A percentile compares a stretch with the other conserved stretches of the same genome.
Conservation (phyloP, 2,888 invertebrate species). For the Dynastes tityus region DNA sequence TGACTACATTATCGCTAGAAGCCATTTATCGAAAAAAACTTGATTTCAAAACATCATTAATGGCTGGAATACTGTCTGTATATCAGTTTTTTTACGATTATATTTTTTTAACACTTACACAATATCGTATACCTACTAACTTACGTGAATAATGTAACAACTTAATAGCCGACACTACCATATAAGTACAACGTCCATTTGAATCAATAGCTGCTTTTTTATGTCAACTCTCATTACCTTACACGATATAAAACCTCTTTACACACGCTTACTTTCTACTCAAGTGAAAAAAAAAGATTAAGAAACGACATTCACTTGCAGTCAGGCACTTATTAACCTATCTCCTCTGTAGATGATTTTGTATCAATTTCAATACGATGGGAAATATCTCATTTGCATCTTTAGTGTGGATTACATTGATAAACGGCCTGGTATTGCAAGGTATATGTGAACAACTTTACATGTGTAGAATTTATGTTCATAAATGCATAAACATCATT, state of each 20-base stretch:
- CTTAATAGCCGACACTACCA: conserved; percentile 1
- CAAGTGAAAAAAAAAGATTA: background rate
- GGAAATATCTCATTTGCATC: too few relatives aligned
- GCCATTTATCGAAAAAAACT: background rate
- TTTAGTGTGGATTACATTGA: too few relatives aligned
- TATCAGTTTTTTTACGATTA: background rate
- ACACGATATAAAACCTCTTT: background rate
- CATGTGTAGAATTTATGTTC: too few relatives aligned
- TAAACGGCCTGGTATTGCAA: too few relatives aligned
- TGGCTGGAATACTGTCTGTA: background rate
- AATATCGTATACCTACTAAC: conserved; percentile 4
- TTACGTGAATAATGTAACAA: conserved; percentile 12
- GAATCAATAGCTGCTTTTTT: conserved; percentile 18
- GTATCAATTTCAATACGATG: background rate
- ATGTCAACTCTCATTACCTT: conserved; percentile 5
- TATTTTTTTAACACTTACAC: conserved; percentile 6
- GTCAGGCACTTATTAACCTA: background rate
- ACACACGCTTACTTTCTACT: background rate
- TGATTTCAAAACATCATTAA: background rate
- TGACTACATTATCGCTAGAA: background rate
- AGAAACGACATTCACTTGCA: background rate
- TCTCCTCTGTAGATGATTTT: background rate
- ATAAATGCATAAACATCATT: too few relatives aligned
- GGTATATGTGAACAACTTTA: too few relatives aligned
- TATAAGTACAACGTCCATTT: background rate